Base-by-base conservation (phyloP, 2,888 invertebrate species). In the Philaethria dido region DNA sequence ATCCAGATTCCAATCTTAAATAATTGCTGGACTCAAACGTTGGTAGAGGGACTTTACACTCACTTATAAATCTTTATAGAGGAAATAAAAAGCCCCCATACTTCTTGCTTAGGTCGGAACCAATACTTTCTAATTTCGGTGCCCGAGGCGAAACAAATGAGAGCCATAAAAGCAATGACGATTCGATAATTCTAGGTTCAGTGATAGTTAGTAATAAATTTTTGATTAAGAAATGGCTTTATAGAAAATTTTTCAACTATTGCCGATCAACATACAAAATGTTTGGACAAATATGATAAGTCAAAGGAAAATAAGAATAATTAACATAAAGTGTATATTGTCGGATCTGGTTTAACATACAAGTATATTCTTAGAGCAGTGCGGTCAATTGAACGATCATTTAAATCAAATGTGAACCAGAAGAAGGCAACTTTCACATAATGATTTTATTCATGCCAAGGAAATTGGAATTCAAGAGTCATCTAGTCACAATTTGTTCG, bases 81-180 rank as follows among this genome's bases (percentile, higher is more conserved):
- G 80, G 80, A 78, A 79, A 80, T 75, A 80, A 80, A 82, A 80
- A 80, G 80, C 71, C 68, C 69, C 66, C 69, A 80, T 75, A 74
- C 80, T 80, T 78, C 76, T 80, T 71, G 75, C 75, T 81, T 71
- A 75, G 75, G 74, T 71, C 73, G 70, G 78, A 72, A 71, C 71
- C 69, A 42, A 80, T 81, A 88, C 92, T 92, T 92, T 92, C 92
- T 92, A 92, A 92, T 89, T 90, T 88, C 80, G 80, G 86, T 78
- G 85, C 92, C 80, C 73, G 80, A 76, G 87, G 91, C 89, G 77
- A 85, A 85, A 84, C 81, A 85, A 85, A 87, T 82, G 84, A 84
- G 81, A 81, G 80, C 81, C 81, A 81, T 85, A 86, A 84, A 84
- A 82, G 75, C 78, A 79, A 82, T 82, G 83, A 81, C 79, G 81